Percentiles rank a stretch among this genome's conserved stretches.
phyloP scores from a whole-genome alignment of 2,113 vertebrate genomes.

The Rhynchomys soricoides region DNA sequence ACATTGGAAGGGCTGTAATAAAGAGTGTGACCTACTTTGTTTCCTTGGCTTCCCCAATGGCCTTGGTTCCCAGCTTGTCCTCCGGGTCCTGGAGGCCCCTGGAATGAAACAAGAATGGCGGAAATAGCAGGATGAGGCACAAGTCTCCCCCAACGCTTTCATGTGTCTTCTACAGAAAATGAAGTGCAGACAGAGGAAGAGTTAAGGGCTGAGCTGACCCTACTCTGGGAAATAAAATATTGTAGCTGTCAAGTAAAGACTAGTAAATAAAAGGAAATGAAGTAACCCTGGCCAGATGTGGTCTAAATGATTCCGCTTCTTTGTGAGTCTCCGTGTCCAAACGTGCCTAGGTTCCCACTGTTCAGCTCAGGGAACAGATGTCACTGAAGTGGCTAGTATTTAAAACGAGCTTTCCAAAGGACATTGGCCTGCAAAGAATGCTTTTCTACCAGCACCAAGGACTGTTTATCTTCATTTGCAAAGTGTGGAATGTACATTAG shows the following conservation, averaged over 20 bases:
- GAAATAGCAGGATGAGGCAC: conserved; percentile 4
- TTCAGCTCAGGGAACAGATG: conserved; percentile 28
- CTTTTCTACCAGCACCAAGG: background rate
- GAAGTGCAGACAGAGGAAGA: conserved; percentile 57
- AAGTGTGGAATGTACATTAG: background rate
- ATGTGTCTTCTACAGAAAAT: conserved; percentile 61
- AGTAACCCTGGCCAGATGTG: conserved; percentile 66
- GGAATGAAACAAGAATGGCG: conserved; percentile 65
- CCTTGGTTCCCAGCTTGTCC: conserved; percentile 74
- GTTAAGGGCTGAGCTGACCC: background rate
- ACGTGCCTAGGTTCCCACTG: conserved; percentile 17
- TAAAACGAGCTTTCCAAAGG: conserved; percentile 16
- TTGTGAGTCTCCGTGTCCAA: conserved; percentile 27
- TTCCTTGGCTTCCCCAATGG: conserved; percentile 76
- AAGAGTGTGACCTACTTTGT: conserved; percentile 78
- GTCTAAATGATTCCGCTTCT: conserved; percentile 13
- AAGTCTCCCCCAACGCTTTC: background rate
- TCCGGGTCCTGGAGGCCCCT: conserved; percentile 74
- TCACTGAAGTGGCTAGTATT: conserved; percentile 8
- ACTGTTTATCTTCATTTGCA: background rate
- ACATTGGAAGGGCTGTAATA: background rate
- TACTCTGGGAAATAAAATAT: conserved; percentile 66
- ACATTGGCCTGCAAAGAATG: background rate
- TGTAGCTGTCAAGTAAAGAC: conserved; percentile 60
- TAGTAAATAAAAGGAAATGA: conserved; percentile 67